Percentiles rank a stretch among this genome's conserved stretches.
Evolutionary conservation across 2,888 invertebrate species (phyloP).

Genomic region (Rhagium mordax): DNA sequence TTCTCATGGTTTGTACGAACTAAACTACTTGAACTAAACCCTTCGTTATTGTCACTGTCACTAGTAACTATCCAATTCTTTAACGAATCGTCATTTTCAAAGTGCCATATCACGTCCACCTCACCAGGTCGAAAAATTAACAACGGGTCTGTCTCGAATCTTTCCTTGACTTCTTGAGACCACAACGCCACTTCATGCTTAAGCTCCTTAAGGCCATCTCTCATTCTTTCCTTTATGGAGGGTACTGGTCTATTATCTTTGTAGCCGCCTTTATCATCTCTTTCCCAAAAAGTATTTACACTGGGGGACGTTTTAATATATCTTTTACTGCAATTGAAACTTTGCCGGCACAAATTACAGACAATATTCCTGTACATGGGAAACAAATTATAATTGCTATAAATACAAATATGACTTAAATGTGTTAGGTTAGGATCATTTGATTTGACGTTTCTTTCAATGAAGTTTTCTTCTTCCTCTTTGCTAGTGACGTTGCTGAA

Average conservation of each 20-base stretch:
- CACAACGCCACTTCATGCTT: slow-evolving; percentile 79
- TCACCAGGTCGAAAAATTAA: slow-evolving; percentile 70
- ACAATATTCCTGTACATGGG: slow-evolving; percentile 23
- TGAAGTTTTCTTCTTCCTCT: neutral
- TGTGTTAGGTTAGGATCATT: no score
- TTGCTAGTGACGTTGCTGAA: neutral
- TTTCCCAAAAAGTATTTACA: slow-evolving; percentile 73
- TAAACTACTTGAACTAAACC: slow-evolving; percentile 80
- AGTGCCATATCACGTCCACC: slow-evolving; percentile 83
- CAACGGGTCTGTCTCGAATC: slow-evolving; percentile 70
- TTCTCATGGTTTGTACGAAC: slow-evolving; percentile 79
- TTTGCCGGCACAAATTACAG: slow-evolving; percentile 34
- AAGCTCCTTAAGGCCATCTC: slow-evolving; percentile 78
- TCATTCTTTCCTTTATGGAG: slow-evolving; percentile 73
- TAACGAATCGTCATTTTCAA: slow-evolving; percentile 75
- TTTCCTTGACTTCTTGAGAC: slow-evolving; percentile 73
- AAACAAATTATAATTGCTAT: no score
- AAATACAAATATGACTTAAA: no score
- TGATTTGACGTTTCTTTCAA: neutral
- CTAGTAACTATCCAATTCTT: slow-evolving; percentile 82
- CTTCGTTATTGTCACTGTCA: slow-evolving; percentile 88
- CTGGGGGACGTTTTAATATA: slow-evolving; percentile 57
- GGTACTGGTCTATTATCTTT: slow-evolving; percentile 65
- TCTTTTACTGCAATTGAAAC: slow-evolving; percentile 33
- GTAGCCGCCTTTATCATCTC: slow-evolving; percentile 76